A percentile compares a stretch with the other conserved stretches of the same genome.
These are phyloP conservation scores for Paedocypris micromegethes DNA, from an alignment of 2,797 vertebrate species.

Conservation along the genomic window DNA sequence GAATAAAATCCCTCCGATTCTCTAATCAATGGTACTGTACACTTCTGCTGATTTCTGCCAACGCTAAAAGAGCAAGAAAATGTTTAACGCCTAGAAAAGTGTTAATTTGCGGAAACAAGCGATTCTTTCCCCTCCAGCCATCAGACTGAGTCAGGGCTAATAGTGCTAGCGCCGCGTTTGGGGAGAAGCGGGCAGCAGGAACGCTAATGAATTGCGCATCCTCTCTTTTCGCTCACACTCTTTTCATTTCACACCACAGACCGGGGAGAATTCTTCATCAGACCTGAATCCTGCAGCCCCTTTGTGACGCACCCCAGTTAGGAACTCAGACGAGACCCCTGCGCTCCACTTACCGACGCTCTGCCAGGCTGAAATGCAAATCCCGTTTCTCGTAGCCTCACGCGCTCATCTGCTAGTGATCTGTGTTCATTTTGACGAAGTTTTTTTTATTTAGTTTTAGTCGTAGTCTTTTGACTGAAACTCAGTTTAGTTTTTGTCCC, in stretches of 20 bases:
- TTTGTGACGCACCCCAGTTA: neutral
- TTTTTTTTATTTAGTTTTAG: neutral
- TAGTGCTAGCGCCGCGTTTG: neutral
- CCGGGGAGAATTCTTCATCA: slow-evolving; percentile 18
- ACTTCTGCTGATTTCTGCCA: too few species aligned
- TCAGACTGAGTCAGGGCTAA: slow-evolving; percentile 21
- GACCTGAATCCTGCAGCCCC: slow-evolving; percentile 4
- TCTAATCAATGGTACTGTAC: too few species aligned
- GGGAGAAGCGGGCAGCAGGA: slow-evolving; percentile 13
- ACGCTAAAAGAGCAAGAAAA: too few species aligned
- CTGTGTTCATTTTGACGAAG: slow-evolving; percentile 58
- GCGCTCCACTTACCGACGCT: neutral
- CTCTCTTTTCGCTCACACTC: slow-evolving; percentile 11
- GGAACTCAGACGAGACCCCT: neutral
- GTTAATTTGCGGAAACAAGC: too few species aligned
- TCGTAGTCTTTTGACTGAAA: neutral
- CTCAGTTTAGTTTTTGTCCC: too few species aligned
- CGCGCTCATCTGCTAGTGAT: neutral
- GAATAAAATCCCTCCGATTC: too few species aligned
- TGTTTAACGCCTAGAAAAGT: too few species aligned
- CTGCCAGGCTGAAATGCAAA: neutral
- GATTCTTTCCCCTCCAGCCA: neutral
- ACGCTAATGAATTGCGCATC: slow-evolving; percentile 21
- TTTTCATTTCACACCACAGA: slow-evolving; percentile 31
- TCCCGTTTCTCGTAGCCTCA: neutral